Evolutionary conservation across 2,888 invertebrate genomes (phyloP), one percentile per base, ranked within the genome.

Genomic region (Hypolimnas misippus): DNA sequence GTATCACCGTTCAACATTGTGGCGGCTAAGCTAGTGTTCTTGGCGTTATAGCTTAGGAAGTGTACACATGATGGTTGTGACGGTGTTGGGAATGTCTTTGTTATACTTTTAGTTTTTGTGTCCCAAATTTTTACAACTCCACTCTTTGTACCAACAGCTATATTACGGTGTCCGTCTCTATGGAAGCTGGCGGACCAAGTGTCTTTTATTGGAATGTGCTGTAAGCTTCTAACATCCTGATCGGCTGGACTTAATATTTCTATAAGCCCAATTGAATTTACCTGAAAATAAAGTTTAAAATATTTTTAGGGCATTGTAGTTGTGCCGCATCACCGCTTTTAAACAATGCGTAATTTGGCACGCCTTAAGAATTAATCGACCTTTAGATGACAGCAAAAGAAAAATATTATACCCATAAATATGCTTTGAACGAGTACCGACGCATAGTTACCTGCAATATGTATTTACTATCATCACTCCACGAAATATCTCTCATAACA

Each of bases 401-500:
- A 4, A 19, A 10, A 44, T 4, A n/a, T 12, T n/a, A 12, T 46
- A 21, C 0, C 2, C 7, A 16, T 14, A 16, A 40, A 40, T 16
- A 7, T 14, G 6, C 16, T 40, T 38, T 6, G 14, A 12, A 35
- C 3, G 14, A 2, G n/a, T 40, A 16, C 4, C 7, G 16, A 40
- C 14, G 16, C 40, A 16, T 14, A 14, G 16, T 40, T 81, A 92
- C 92, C 87, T 92, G 91, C 70, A 92, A 78, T 54, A 92, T 73
- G 68, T 92, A 92, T 84, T 92, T 92, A 69, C 91, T 87, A 73
- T 92, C 92, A 68, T 92, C 90, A 71, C 92, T 92, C 92, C 92
- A 92, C 12, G 89, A 86, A 63, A 92, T 76, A 78, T 92, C 89
- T 62, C 89, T 79, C 59, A 92, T 68, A 62, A 88, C 71, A 54